Conservation (phyloP, 2,113 vertebrate genomes). For the Pogona vitticeps region DNA sequence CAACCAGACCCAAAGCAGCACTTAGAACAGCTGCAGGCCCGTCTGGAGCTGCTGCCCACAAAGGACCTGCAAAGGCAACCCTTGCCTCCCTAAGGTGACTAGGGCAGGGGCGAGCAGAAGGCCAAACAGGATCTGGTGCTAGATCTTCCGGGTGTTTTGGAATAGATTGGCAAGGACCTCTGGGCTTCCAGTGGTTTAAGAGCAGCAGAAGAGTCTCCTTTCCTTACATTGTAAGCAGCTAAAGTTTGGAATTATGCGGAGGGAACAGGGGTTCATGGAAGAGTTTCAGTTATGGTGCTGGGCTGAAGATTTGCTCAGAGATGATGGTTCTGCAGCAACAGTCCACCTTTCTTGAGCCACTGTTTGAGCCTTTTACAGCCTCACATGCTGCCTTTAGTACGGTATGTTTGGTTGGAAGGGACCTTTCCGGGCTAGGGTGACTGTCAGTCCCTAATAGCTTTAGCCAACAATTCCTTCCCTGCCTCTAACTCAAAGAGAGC, state of each 20-base stretch:
- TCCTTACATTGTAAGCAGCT: background rate
- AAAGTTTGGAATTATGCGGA: too few relatives aligned
- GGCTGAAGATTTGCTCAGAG: too few relatives aligned
- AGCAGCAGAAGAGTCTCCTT: background rate
- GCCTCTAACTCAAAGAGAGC: too few relatives aligned
- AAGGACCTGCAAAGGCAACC: background rate
- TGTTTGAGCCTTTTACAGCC: too few relatives aligned
- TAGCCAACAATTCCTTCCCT: too few relatives aligned
- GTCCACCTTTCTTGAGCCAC: background rate
- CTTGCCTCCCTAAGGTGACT: background rate
- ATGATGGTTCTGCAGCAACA: too few relatives aligned
- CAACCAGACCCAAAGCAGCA: background rate
- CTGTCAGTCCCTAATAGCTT: too few relatives aligned
- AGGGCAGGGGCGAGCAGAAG: background rate
- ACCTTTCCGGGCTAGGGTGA: too few relatives aligned
- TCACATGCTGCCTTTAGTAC: too few relatives aligned
- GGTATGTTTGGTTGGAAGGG: too few relatives aligned
- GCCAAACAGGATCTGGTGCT: background rate
- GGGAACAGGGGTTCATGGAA: background rate
- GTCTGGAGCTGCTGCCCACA: background rate
- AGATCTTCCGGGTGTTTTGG: background rate
- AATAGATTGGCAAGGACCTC: background rate
- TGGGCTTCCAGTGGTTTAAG: background rate
- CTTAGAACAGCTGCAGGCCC: background rate
- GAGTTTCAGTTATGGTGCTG: background rate